Conservation (phyloP, 2,797 vertebrate species). For the Manis javanica region DNA sequence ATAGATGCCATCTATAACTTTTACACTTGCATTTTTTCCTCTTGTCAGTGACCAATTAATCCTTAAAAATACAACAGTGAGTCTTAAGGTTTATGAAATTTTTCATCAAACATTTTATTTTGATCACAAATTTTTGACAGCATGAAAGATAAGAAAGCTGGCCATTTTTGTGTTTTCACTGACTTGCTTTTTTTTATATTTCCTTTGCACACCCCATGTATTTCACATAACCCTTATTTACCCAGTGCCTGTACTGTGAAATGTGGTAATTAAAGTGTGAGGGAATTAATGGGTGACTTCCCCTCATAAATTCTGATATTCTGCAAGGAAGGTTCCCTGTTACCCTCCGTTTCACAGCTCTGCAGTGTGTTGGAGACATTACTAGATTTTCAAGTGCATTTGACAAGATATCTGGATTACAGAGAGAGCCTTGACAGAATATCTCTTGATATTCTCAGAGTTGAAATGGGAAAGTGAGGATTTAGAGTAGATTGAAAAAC, state of each 20-base stretch:
- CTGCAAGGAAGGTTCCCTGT: neutral
- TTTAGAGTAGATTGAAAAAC: slow-evolving; percentile 33
- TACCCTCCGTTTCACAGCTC: neutral
- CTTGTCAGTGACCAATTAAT: neutral
- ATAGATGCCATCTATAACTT: neutral
- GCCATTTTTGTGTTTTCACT: neutral
- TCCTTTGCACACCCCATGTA: neutral
- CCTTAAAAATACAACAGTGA: neutral
- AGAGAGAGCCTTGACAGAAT: neutral
- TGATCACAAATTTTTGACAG: neutral
- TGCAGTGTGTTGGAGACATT: neutral
- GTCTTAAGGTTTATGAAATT: neutral
- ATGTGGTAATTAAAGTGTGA: neutral
- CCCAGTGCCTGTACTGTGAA: neutral
- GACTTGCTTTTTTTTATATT: neutral
- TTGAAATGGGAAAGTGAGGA: neutral
- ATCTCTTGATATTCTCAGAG: neutral
- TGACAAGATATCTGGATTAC: neutral
- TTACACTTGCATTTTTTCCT: neutral
- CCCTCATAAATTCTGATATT: neutral
- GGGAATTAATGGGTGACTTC: neutral
- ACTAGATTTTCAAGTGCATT: neutral
- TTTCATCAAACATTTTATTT: neutral
- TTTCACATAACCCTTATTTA: neutral
- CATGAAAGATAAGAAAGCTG: neutral